Conservation (phyloP, 2,113 vertebrate genomes). For the Neoarius graeffei region DNA sequence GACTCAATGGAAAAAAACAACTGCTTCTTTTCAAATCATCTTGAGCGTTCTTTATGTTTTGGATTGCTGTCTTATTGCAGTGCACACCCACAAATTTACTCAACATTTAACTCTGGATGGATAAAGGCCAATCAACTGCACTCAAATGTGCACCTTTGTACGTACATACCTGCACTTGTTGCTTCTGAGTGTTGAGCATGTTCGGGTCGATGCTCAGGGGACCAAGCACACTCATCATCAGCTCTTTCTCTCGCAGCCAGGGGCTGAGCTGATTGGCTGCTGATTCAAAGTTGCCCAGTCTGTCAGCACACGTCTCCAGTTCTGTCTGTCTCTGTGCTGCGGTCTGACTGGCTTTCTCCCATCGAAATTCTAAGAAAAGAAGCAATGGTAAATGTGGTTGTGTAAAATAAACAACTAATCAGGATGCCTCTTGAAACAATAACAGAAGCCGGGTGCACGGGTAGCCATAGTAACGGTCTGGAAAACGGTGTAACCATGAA, state of each 20-base stretch:
- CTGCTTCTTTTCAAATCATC: background rate
- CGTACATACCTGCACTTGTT: conserved; percentile 89
- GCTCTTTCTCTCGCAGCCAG: conserved; percentile 95
- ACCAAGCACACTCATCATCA: conserved; percentile 98
- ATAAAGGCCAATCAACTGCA: background rate
- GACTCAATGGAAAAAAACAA: background rate
- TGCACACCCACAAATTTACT: background rate
- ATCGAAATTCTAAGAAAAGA: conserved; percentile 79
- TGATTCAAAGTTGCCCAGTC: conserved; percentile 86
- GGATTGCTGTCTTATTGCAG: background rate
- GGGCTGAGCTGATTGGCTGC: conserved; percentile 88
- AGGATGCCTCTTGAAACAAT: conserved; percentile 25
- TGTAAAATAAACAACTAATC: conserved; percentile 20
- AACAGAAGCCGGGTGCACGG: background rate
- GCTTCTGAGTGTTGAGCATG: conserved; percentile 95
- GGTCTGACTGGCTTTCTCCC: conserved; percentile 84
- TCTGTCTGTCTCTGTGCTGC: conserved; percentile 85
- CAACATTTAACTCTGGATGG: background rate
- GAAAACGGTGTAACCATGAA: conserved; percentile 9
- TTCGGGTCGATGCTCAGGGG: conserved; percentile 97
- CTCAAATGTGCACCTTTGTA: background rate
- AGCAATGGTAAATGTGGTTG: background rate
- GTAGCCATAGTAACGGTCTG: conserved; percentile 42
- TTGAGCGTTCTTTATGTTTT: background rate
- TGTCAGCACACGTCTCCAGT: conserved; percentile 87